phyloP scores from a whole-genome alignment of 2,888 invertebrate species.

The Tetheella fluctuosa region DNA sequence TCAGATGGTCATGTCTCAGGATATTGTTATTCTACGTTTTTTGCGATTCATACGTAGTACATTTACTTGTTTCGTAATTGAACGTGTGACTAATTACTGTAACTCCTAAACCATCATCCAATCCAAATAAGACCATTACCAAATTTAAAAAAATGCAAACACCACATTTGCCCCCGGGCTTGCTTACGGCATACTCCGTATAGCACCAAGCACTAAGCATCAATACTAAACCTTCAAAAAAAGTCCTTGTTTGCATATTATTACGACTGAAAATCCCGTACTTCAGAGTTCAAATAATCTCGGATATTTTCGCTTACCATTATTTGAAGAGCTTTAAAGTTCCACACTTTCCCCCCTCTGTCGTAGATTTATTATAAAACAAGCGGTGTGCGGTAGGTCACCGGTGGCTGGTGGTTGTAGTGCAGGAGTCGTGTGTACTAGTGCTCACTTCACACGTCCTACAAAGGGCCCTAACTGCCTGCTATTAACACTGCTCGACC shows the following conservation, averaged over 20 bases:
- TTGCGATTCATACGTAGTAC: too few species aligned
- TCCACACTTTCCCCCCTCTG: slow-evolving; percentile 14
- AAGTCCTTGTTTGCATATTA: slow-evolving; percentile 30
- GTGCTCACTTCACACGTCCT: slow-evolving; percentile 80
- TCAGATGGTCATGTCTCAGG: too few species aligned
- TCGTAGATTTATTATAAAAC: slow-evolving; percentile 9
- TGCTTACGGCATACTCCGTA: slow-evolving; percentile 30
- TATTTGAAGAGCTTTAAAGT: slow-evolving; percentile 37
- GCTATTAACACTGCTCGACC: slow-evolving; percentile 78
- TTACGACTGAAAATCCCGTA: slow-evolving; percentile 28
- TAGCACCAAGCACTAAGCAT: slow-evolving; percentile 33
- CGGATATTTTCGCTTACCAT: slow-evolving; percentile 56
- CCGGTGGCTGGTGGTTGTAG: slow-evolving; percentile 36
- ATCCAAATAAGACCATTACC: slow-evolving; percentile 2
- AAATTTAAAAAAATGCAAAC: slow-evolving; percentile 37
- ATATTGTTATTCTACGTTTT: too few species aligned
- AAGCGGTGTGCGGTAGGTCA: slow-evolving; percentile 36
- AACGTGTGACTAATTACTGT: not conserved
- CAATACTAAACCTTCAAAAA: slow-evolving; percentile 31
- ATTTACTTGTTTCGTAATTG: too few species aligned
- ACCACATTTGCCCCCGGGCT: slow-evolving; percentile 44
- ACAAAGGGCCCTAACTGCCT: slow-evolving; percentile 83
- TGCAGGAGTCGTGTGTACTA: slow-evolving; percentile 63
- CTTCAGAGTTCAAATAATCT: slow-evolving; percentile 47
- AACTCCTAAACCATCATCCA: not conserved